Percentiles rank a stretch among this genome's conserved stretches.
Evolutionary conservation across 2,888 invertebrate genomes (phyloP).

Genomic region (Rhamnusium bicolor): DNA sequence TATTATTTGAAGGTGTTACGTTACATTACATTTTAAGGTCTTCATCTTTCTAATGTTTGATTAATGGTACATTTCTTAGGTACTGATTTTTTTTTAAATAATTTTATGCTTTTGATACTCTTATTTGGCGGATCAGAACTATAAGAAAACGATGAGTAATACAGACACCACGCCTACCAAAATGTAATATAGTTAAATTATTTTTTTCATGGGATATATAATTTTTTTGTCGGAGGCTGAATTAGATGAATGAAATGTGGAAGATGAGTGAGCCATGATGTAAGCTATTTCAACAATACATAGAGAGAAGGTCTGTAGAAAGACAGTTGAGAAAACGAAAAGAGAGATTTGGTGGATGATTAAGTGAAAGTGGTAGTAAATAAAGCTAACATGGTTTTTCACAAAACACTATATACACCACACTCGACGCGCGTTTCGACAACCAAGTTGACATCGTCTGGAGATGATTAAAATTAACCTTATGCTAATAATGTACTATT

Average conservation of each 20-base stretch:
- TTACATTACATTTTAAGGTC: conserved; percentile 11
- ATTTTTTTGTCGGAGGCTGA: neutral
- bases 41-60: neutral
- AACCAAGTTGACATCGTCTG: no score
- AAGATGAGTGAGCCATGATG: neutral
- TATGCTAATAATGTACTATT: no score
- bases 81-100: neutral
- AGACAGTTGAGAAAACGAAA: no score
- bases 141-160: neutral
- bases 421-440: no score
- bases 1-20: conserved; percentile 9
- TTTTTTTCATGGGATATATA: neutral
- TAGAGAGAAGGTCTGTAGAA: no score
- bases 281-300: no score
- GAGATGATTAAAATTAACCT: no score
- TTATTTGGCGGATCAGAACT: neutral
- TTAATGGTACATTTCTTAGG: neutral
- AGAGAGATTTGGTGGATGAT: no score
- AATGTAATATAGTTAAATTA: no score
- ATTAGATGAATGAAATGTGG: neutral
- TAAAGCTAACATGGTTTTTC: no score
- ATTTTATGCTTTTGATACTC: neutral
- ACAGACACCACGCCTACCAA: neutral
- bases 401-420: no score
- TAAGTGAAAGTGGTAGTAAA: no score